Evolutionary conservation across 2,113 vertebrate genomes (phyloP).

Genomic region (Platycercus adscitus): DNA sequence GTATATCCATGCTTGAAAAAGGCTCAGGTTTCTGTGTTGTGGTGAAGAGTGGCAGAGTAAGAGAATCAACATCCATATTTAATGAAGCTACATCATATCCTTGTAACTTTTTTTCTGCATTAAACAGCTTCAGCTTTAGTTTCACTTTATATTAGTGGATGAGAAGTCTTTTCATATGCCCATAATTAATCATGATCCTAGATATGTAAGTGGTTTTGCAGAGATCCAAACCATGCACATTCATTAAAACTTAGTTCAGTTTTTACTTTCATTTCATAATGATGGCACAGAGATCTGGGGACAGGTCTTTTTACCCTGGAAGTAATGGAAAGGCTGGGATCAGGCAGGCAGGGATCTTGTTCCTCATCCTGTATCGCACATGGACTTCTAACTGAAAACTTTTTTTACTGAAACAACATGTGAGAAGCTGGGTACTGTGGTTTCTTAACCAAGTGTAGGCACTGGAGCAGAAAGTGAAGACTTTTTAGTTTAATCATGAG

Average conservation of each 20-base stretch:
- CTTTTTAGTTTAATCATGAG: not conserved
- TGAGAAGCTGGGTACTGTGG: not conserved
- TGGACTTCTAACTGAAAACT: not conserved
- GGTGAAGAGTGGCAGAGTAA: not conserved
- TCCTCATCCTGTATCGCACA: not conserved
- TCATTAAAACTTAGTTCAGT: conserved; percentile 13
- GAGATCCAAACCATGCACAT: not conserved
- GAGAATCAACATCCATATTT: not conserved
- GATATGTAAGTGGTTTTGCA: not conserved
- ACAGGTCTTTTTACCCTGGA: not conserved
- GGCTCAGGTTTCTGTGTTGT: not conserved
- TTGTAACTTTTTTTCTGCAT: not conserved
- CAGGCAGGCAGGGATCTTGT: not conserved
- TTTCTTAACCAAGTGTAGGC: not conserved
- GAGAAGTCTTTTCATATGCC: not conserved
- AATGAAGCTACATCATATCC: not conserved
- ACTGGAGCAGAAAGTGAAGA: not conserved
- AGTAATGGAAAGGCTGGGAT: not conserved
- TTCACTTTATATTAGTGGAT: fast-evolving
- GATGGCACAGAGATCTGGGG: not conserved
- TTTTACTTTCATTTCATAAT: conserved; percentile 1
- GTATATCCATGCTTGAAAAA: not conserved
- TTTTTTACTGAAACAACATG: not conserved
- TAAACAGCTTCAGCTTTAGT: not conserved
- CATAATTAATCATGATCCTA: not conserved